Conservation (phyloP, 2,888 invertebrate genomes). For the Pyrgus malvae region DNA sequence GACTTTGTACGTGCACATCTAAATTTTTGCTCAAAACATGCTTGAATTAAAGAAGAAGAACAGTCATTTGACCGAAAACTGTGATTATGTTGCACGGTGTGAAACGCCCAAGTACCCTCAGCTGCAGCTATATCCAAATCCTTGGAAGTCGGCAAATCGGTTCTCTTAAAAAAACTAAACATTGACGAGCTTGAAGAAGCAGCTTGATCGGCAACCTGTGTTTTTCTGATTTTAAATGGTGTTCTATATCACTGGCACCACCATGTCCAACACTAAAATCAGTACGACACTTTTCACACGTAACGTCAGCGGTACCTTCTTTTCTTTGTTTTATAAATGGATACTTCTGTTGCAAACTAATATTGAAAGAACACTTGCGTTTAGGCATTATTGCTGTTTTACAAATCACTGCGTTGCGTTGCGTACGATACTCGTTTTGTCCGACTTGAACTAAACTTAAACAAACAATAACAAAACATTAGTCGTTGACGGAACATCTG, state of each 20-base stretch:
- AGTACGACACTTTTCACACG: constrained; percentile 35
- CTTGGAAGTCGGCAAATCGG: constrained; percentile 31
- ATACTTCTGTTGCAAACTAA: constrained; percentile 38
- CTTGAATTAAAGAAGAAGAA: not conserved
- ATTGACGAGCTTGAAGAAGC: constrained; percentile 30
- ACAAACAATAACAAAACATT: not conserved
- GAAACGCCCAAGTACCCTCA: not conserved
- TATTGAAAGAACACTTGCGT: constrained; percentile 41
- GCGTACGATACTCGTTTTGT: too few species aligned
- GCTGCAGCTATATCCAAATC: constrained; percentile 37
- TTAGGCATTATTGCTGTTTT: constrained; percentile 29
- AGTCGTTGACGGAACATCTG: not conserved
- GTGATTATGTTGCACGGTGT: not conserved
- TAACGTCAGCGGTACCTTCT: constrained; percentile 25
- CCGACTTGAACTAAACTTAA: not conserved
- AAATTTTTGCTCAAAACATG: constrained; percentile 29
- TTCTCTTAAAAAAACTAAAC: constrained; percentile 35
- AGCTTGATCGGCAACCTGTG: constrained; percentile 37
- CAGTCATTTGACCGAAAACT: not conserved
- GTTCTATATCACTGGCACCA: constrained; percentile 32
- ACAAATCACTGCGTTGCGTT: not conserved
- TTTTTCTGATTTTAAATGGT: constrained; percentile 38
- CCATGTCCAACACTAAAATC: constrained; percentile 37
- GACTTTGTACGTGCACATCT: constrained; percentile 29
- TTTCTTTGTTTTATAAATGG: constrained; percentile 40